Evolutionary conservation across 2,888 invertebrate genomes (phyloP).

Genomic region (Epiblema foenella): DNA sequence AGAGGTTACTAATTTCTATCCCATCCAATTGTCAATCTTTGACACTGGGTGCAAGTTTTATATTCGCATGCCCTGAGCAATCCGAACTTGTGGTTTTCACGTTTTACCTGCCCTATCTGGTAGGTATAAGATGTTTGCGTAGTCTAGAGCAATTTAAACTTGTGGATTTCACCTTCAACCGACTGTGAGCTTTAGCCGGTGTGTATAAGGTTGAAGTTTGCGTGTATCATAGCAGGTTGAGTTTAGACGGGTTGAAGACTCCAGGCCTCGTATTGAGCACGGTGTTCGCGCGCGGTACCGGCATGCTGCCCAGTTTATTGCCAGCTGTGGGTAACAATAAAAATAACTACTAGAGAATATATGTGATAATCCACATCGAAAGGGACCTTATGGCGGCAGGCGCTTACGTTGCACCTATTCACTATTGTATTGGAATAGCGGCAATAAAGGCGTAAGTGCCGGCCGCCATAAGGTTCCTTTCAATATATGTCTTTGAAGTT

Average conservation of each 20-base stretch:
- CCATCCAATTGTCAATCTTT: not conserved
- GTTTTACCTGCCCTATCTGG: not conserved
- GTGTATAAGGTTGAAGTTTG: not conserved
- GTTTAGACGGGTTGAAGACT: conserved; percentile 63
- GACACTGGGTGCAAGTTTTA: not conserved
- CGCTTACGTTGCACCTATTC: no score
- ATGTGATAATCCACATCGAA: no score
- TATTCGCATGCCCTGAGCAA: not conserved
- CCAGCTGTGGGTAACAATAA: conserved; percentile 48
- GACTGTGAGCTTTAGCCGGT: not conserved
- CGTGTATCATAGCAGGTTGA: conserved; percentile 53
- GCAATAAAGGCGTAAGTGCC: no score
- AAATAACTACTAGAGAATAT: no score
- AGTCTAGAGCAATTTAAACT: conserved; percentile 55
- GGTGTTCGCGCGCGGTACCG: conserved; percentile 61
- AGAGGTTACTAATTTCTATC: not conserved
- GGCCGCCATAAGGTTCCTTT: no score
- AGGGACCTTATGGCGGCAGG: no score
- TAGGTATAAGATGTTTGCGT: not conserved
- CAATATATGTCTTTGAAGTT: no score
- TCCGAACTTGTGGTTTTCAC: not conserved
- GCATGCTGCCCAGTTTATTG: conserved; percentile 70
- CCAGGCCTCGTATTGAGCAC: conserved; percentile 67
- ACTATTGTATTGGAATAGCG: no score
- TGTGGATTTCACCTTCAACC: conserved; percentile 22